A percentile compares a stretch with the other conserved stretches of the same genome.
Conservation (phyloP, 2,888 invertebrate genomes). For the Brachylomia viminalis region DNA sequence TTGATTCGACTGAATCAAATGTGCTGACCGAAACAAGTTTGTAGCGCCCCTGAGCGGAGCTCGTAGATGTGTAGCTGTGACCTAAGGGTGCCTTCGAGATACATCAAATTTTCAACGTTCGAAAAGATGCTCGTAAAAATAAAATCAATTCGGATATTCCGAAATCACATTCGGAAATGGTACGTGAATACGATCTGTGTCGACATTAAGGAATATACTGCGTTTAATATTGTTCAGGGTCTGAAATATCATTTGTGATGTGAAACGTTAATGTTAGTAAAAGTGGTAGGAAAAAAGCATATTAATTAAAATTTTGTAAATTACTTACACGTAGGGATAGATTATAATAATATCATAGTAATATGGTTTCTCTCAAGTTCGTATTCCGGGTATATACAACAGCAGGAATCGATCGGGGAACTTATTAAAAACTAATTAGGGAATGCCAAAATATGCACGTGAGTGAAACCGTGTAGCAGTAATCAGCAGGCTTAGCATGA, state of each 20-base stretch:
- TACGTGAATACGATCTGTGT: constrained; percentile 28
- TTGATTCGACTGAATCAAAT: no score
- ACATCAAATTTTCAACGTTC: constrained; percentile 33
- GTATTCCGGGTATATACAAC: not conserved
- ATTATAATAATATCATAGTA: no score
- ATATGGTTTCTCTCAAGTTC: not conserved
- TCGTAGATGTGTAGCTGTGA: not conserved
- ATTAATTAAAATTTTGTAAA: not conserved
- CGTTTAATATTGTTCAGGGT: constrained; percentile 32
- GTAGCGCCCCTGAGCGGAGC: not conserved
- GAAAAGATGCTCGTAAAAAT: constrained; percentile 34
- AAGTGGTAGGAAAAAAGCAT: not conserved
- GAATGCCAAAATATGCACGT: not conserved
- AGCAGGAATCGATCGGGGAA: not conserved
- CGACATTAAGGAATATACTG: constrained; percentile 51
- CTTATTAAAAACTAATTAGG: not conserved
- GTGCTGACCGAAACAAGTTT: not conserved
- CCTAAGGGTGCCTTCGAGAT: not conserved
- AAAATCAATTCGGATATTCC: constrained; percentile 42
- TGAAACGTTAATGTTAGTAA: not conserved
- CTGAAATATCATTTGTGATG: constrained; percentile 1
- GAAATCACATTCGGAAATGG: constrained; percentile 48
- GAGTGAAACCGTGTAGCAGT: not conserved
- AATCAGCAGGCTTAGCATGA: no score
- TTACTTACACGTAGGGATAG: not conserved